Evolutionary conservation across 2,797 vertebrate genomes (phyloP), one percentile per base, ranked within the genome.

Genomic region (Mus spretus): DNA sequence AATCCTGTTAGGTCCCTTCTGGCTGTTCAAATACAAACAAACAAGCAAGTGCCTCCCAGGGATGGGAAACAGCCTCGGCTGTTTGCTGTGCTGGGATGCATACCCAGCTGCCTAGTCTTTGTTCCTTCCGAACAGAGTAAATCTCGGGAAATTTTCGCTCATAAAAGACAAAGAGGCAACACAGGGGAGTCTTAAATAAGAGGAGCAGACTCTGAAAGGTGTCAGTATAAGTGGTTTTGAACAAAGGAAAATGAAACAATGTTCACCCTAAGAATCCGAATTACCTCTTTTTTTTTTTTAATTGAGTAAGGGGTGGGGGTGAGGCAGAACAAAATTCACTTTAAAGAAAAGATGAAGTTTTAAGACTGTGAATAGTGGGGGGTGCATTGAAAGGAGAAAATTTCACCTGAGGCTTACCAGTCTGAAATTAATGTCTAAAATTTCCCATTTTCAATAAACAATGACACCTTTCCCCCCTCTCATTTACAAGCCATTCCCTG

Each of bases 211-310:
- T 96, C 92, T 97, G 97, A 98, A 98, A 98, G 93, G 82, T 98
- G 96, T 98, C 94, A 96, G 93, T 97, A 92, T 97, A 95, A 97
- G 92, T 95, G 95, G 92, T 97, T 97, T 98, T 95, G 96, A 97
- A 96, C 95, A 97, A 98, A 98, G 89, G 79, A 97, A 97, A 98
- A 97, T 88, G 96, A 98, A 98, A 91, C 81, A 94, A 24, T 95
- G 72, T 89, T 97, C 93, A 95, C 80, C 96, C 78, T 97, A 84
- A 96, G 95, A 96, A 97, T 94, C 50, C 95, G 92, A 98, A 89
- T 92, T 91, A 91, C 55, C 85, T 89, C 79, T 81, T 91, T 14
- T 70, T 96, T 83, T n/a, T 70, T 72, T 96, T 89, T 94, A 97
- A 91, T 95, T 98, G 79, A 87, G 82, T 93, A 96, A 96, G 40